Percentiles rank a stretch among this genome's conserved stretches.
These are phyloP conservation scores for Semnornis frantzii DNA, from an alignment of 2,113 vertebrate genomes.

Conservation along the genomic window DNA sequence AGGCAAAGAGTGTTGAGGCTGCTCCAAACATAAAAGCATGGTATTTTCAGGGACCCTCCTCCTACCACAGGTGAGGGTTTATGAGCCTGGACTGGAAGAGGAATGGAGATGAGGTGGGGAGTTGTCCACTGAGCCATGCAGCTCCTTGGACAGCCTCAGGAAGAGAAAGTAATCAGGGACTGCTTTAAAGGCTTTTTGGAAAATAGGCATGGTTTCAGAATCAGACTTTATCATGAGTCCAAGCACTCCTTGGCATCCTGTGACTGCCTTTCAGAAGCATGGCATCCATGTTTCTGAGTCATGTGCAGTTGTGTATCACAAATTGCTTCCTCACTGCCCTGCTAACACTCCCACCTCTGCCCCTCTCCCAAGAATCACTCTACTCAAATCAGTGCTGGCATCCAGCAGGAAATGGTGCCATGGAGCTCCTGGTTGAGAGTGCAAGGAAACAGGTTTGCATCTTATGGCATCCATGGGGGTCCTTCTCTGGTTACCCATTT, in stretches of 20 bases:
- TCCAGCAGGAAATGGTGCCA: neutral
- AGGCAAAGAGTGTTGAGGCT: neutral
- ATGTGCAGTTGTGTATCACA: neutral
- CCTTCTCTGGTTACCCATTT: neutral
- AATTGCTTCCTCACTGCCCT: neutral
- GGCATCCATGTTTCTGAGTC: neutral
- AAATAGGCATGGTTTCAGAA: neutral
- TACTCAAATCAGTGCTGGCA: neutral
- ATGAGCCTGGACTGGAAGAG: neutral
- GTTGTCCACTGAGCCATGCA: neutral
- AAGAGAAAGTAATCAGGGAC: neutral
- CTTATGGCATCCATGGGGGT: fast-evolving
- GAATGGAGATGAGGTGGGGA: neutral
- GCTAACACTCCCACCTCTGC: neutral
- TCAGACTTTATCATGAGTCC: fast-evolving
- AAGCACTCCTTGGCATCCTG: fast-evolving
- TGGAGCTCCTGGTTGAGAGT: neutral
- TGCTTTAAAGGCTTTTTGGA: neutral
- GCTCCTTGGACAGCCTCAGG: neutral
- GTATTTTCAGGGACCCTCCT: neutral
- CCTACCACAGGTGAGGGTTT: neutral
- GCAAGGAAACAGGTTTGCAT: neutral
- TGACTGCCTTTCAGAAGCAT: neutral
- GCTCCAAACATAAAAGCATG: neutral
- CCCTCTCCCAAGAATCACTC: fast-evolving